phyloP scores from a whole-genome alignment of 2,113 vertebrate species.

The Paradoxurus hermaphroditus region DNA sequence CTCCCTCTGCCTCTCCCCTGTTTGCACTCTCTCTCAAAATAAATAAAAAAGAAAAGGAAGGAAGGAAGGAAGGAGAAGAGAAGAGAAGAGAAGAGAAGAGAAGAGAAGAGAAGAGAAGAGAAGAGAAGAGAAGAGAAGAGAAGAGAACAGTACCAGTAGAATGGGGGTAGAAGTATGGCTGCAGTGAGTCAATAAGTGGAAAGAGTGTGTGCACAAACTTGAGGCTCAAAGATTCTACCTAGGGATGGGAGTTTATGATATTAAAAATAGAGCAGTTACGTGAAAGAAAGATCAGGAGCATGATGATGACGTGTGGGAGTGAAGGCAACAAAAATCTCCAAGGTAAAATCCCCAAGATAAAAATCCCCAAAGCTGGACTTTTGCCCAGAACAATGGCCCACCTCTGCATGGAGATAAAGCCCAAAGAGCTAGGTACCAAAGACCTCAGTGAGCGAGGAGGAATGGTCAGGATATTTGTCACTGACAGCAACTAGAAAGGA shows the following conservation, averaged over 20 bases:
- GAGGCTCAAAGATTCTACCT: background rate
- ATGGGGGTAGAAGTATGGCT: background rate
- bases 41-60: too few relatives aligned
- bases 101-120: too few relatives aligned
- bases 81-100: too few relatives aligned
- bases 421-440: background rate
- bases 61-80: too few relatives aligned
- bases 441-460: background rate
- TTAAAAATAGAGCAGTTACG: background rate
- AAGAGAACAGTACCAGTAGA: too few relatives aligned
- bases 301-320: background rate
- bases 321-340: background rate
- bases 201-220: accelerated
- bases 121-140: too few relatives aligned
- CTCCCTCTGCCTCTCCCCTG: too few relatives aligned
- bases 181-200: accelerated
- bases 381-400: background rate
- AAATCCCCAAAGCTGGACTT: background rate
- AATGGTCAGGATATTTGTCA: background rate
- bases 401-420: background rate
- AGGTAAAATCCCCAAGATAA: background rate
- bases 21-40: too few relatives aligned
- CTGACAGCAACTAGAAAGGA: background rate
- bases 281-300: background rate
- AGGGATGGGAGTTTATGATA: background rate